Base-by-base conservation (phyloP, 2,888 invertebrate genomes). In the Ischnus inquisitorius region DNA sequence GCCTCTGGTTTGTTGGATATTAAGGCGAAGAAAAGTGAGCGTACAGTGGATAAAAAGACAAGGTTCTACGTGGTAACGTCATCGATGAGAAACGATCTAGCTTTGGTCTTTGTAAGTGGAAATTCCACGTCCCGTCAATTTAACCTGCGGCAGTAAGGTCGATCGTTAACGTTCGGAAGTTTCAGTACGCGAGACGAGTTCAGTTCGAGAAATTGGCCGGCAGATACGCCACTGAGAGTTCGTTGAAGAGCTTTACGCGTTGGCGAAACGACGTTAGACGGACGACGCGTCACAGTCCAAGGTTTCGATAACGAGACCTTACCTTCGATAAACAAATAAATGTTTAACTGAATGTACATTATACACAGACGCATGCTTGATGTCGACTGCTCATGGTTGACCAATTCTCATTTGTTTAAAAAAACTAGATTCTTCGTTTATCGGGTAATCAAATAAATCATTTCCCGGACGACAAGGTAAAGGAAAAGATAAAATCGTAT, bases 281-380 rank as follows among this genome's bases (percentile, higher is more conserved):
- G 67, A 72, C 62, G 48, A 79, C 57, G 72, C 60, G 10, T 72
- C 46, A 19, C 82, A 48, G 41, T 68, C 54, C 60, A 78, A 82
- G 60, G 62, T 46, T 67, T 51, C 62, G 68, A 82, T 82, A 82
- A 82, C 82, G 78, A 82, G 68, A 28, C 62, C 77, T 60, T 67
- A 82, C 62, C 68, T 34, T 62, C 74, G 60, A n/a, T n/a, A n/a
- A n/a, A n/a, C n/a, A n/a, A n/a, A n/a, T n/a, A n/a, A n/a, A n/a
- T n/a, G n/a, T n/a, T n/a, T n/a, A n/a, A n/a, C n/a, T n/a, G n/a
- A n/a, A n/a, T n/a, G n/a, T n/a, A n/a, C n/a, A n/a, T n/a, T n/a
- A n/a, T n/a, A n/a, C n/a, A n/a, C n/a, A n/a, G n/a, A n/a, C n/a
- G n/a, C n/a, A n/a, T n/a, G n/a, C n/a, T n/a, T n/a, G n/a, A n/a